These are phyloP conservation scores for Cephalophus harveyi DNA, from an alignment of 2,113 vertebrate genomes.

Conservation along the genomic window DNA sequence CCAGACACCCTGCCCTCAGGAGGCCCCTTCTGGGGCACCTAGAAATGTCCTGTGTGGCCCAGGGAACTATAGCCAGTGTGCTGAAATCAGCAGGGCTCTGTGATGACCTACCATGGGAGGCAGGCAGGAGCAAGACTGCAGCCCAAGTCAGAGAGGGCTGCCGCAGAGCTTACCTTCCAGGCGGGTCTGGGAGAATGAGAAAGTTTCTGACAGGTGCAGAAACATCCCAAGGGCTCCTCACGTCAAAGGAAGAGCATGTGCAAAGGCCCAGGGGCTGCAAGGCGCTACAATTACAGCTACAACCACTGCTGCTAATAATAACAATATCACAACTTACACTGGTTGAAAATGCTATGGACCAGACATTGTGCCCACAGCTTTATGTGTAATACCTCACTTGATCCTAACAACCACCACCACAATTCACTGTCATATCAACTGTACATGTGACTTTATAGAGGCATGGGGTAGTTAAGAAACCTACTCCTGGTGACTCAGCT, in stretches of 20 bases:
- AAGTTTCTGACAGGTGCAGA: background rate
- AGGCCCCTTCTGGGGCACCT: background rate
- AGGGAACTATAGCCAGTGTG: background rate
- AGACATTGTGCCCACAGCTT: background rate
- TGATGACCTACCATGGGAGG: background rate
- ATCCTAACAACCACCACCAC: background rate
- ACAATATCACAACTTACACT: background rate
- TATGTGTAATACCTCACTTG: background rate
- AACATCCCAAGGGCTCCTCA: background rate
- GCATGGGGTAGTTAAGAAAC: background rate
- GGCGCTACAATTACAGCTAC: background rate
- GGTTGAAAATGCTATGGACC: too few species aligned
- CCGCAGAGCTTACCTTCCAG: background rate
- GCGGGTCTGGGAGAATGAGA: background rate
- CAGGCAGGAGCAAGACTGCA: background rate
- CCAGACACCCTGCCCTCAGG: too few species aligned
- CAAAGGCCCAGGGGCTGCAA: background rate
- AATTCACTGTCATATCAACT: background rate
- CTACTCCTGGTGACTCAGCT: conserved; percentile 49
- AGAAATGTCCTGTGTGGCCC: background rate
- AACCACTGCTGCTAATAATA: background rate
- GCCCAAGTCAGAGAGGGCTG: background rate
- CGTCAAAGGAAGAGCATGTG: background rate
- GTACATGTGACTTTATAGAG: background rate
- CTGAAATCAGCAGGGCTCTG: background rate